These are phyloP conservation scores for Pithys albifrons DNA, from an alignment of 2,113 vertebrate genomes.

Conservation along the genomic window DNA sequence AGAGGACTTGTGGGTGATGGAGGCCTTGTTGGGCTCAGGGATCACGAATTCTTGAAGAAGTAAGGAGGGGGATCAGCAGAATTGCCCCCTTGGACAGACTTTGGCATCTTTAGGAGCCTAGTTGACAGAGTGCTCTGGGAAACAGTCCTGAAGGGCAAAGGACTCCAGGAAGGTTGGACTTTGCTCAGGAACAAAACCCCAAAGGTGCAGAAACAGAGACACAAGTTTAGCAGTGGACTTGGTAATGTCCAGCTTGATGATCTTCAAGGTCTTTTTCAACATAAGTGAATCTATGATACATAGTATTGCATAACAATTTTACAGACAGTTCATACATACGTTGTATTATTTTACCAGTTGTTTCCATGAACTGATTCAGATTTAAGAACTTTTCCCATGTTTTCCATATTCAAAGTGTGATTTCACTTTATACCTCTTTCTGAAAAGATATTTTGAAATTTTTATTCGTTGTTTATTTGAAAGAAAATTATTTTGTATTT, in stretches of 20 bases:
- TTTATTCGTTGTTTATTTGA: neutral
- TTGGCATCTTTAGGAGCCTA: neutral
- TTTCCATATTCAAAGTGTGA: neutral
- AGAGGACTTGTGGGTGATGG: neutral
- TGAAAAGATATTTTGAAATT: neutral
- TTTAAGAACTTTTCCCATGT: neutral
- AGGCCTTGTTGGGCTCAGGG: too few species aligned
- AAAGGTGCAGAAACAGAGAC: neutral
- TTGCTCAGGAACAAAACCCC: neutral
- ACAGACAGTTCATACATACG: fast-evolving
- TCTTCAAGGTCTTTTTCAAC: neutral
- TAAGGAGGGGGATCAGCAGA: neutral
- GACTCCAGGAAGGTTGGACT: neutral
- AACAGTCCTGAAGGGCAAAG: neutral
- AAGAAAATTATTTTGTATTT: neutral
- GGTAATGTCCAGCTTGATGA: fast-evolving
- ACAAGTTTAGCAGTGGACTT: neutral
- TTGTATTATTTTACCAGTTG: neutral
- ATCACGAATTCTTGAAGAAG: fast-evolving
- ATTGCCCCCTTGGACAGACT: neutral
- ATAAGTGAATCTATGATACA: neutral
- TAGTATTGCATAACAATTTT: neutral
- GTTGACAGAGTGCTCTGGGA: neutral
- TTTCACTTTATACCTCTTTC: neutral
- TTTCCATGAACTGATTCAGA: neutral